Evolutionary conservation across 2,888 invertebrate genomes (phyloP), one percentile per base, ranked within the genome.

Genomic region (Ecdyonurus torrentis): DNA sequence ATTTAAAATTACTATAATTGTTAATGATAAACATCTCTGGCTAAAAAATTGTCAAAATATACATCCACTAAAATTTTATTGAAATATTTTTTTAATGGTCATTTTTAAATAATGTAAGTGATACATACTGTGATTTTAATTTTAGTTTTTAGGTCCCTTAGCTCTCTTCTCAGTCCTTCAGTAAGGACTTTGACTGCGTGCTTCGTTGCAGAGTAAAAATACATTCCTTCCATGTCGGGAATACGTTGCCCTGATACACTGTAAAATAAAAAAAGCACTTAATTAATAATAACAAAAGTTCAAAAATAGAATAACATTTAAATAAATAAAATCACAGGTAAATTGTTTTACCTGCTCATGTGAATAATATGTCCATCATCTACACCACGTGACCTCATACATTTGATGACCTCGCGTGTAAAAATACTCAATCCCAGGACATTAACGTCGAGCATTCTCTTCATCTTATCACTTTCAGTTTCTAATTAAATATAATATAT

Each of bases 271-370:
- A n/a, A n/a, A n/a, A n/a, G n/a, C n/a, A n/a, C n/a, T n/a, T n/a
- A n/a, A n/a, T n/a, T n/a, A n/a, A n/a, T n/a, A n/a, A n/a, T n/a
- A n/a, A n/a, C n/a, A n/a, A n/a, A n/a, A n/a, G n/a, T n/a, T n/a
- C n/a, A n/a, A n/a, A n/a, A n/a, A n/a, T n/a, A n/a, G n/a, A n/a
- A n/a, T n/a, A n/a, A n/a, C n/a, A n/a, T n/a, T n/a, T n/a, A n/a
- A n/a, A n/a, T n/a, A n/a, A n/a, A n/a, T n/a, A n/a, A n/a, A n/a
- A n/a, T n/a, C n/a, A n/a, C n/a, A n/a, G n/a, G n/a, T n/a, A n/a
- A n/a, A n/a, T n/a, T n/a, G n/a, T n/a, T n/a, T n/a, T n/a, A 61
- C 61, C 61, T 61, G 55, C 53, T 61, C 19, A 61, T 53, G 53
- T 61, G 52, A n/a, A 61, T 53, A 24, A 61, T 53, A 19, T 61